These are phyloP conservation scores for Phodopus roborovskii DNA, from an alignment of 2,113 vertebrate species.

Conservation along the genomic window DNA sequence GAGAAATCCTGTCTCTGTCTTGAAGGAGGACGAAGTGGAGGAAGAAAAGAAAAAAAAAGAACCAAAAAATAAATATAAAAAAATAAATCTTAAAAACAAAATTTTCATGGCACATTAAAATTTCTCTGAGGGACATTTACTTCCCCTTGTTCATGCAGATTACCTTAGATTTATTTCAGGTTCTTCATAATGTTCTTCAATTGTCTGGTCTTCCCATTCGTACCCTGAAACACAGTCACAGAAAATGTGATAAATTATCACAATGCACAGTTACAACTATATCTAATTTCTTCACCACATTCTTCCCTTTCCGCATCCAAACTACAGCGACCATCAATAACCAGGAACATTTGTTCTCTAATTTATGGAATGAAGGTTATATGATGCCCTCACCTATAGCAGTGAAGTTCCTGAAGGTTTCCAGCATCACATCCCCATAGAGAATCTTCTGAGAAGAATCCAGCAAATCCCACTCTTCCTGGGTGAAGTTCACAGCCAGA, in stretches of 20 bases:
- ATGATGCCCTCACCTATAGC: not conserved
- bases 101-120: not conserved
- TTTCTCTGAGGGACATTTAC: not conserved
- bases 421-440: not conserved
- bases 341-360: not conserved
- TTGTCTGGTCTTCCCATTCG: not conserved
- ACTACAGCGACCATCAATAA: not conserved
- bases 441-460: not conserved
- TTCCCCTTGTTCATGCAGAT: not conserved
- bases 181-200: not conserved
- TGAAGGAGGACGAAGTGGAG: no score
- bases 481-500: not conserved
- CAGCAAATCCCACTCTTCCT: constrained; percentile 3
- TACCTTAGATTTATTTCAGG: not conserved
- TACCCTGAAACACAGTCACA: not conserved
- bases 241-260: not conserved
- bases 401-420: not conserved
- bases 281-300: not conserved
- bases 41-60: no score
- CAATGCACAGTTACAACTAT: not conserved
- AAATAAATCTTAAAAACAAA: not conserved
- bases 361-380: not conserved
- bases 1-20: no score
- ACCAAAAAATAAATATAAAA: not conserved
- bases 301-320: not conserved